Evolutionary conservation across 2,888 invertebrate genomes (phyloP), one percentile per base, ranked within the genome.

Genomic region (Andrena trimmerana): DNA sequence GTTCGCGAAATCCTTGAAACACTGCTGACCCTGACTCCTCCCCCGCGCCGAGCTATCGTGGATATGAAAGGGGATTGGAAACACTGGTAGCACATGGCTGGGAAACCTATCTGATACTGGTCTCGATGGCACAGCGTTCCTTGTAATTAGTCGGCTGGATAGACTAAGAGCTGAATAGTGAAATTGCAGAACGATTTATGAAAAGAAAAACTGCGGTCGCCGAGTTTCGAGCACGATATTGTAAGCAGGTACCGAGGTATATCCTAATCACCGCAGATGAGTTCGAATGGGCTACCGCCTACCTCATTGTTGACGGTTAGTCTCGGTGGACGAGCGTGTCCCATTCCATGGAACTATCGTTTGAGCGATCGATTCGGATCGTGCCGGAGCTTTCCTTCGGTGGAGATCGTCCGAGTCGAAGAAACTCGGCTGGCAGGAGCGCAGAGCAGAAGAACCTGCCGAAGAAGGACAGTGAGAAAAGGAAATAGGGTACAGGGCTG

Each of bases 111-210:
- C 89, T 88, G 85, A 89, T 86, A 81, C 85, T 80, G 80, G 85
- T 83, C 83, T 83, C 87, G 90, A 91, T 91, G 91, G 88, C 82
- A 81, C 86, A 86, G 89, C 89, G 89, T 91, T 90, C 90, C 90
- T 87, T 89, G 90, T 92, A 92, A 92, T 92, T 92, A 90, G 16
- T 42, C 42, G 4, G 16, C 42, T 42, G 42, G 1, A 42, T 16
- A 42, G 42, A 42, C 42, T 42, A 42, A 16, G 1, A 42, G 42
- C 42, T 7, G 20, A 20, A 20, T 20, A 6, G 52, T 6, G 52
- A 57, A 57, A 27, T 57, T 20, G 27, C 16, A 42, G 42, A 42
- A 42, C 13, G 42, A 42, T 42, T 42, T 42, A 42, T 42, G 42
- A 42, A 13, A 13, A 42, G 42, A 42, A 13, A 4, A 42, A 42